These are phyloP conservation scores for Eciton burchellii DNA, from an alignment of 1,140 invertebrate species.

Conservation along the genomic window DNA sequence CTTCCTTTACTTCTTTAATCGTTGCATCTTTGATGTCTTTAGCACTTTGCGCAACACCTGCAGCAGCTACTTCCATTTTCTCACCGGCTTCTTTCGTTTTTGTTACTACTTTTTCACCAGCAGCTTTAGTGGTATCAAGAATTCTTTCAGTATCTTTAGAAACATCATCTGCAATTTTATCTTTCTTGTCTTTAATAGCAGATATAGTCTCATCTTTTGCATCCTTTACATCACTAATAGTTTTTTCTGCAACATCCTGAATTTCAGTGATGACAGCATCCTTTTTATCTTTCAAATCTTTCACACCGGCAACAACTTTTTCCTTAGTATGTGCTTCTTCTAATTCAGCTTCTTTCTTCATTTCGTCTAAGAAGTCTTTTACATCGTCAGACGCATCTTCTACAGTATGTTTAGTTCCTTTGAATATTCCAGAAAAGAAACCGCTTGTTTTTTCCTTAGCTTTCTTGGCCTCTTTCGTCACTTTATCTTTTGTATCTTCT, in stretches of 20 bases:
- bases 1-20: conserved; percentile 53
- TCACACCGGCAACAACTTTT: background rate
- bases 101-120: conserved; percentile 30
- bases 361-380: conserved; percentile 66
- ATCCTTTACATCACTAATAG: conserved; percentile 25
- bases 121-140: conserved; percentile 23
- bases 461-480: conserved; percentile 55
- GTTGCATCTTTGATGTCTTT: conserved; percentile 44
- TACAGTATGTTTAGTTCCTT: conserved; percentile 65
- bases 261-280: conserved; percentile 21
- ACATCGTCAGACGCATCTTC: conserved; percentile 64
- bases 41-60: background rate
- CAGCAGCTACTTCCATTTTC: background rate
- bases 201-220: conserved; percentile 37
- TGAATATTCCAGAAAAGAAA: conserved; percentile 71
- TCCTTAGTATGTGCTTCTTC: conserved; percentile 54
- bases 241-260: background rate
- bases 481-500: background rate
- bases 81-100: conserved; percentile 35
- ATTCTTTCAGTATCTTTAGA: conserved; percentile 42
- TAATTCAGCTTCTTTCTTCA: conserved; percentile 60
- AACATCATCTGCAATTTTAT: conserved; percentile 42
- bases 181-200: conserved; percentile 48
- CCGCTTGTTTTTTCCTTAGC: conserved; percentile 60
- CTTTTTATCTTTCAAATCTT: conserved; percentile 52